Evolutionary conservation across 2,888 invertebrate genomes (phyloP).

Genomic region (Crioceris asparagi): DNA sequence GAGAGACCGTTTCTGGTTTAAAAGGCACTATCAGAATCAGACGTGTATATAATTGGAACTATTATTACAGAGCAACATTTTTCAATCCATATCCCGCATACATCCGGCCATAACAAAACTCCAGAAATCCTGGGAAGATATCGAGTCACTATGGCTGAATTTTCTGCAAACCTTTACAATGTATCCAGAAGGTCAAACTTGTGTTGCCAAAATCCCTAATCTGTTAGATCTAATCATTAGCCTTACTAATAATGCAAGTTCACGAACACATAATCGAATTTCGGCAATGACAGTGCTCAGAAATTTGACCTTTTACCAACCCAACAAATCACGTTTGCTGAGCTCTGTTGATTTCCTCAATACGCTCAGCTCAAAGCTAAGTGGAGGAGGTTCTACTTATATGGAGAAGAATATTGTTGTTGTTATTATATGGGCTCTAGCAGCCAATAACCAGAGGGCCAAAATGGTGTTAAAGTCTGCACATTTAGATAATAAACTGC

Average conservation of each 20-base stretch:
- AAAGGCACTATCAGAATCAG: no score
- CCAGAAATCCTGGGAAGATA: slow-evolving; percentile 42
- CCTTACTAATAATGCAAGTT: slow-evolving; percentile 26
- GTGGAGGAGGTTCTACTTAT: slow-evolving; percentile 31
- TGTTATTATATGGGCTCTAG: slow-evolving; percentile 54
- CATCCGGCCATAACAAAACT: slow-evolving; percentile 44
- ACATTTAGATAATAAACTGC: slow-evolving; percentile 39
- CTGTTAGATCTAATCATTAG: slow-evolving; percentile 34
- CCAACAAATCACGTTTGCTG: slow-evolving; percentile 43
- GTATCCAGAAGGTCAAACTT: slow-evolving; percentile 45
- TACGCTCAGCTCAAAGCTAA: slow-evolving; percentile 38
- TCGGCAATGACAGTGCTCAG: slow-evolving; percentile 42
- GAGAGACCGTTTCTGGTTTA: no score
- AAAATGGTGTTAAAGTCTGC: slow-evolving; percentile 44
- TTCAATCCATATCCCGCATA: slow-evolving; percentile 39
- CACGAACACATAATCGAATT: slow-evolving; percentile 27
- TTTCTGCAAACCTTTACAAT: slow-evolving; percentile 42
- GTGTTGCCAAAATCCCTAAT: slow-evolving; percentile 39
- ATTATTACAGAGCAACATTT: slow-evolving; percentile 38
- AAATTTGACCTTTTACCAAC: slow-evolving; percentile 45
- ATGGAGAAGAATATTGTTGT: slow-evolving; percentile 40
- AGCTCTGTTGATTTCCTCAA: slow-evolving; percentile 44
- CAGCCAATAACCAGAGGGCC: slow-evolving; percentile 60
- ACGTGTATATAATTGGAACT: no score
- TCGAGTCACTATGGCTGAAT: slow-evolving; percentile 44